Percentiles rank a stretch among this genome's conserved stretches.
These are phyloP conservation scores for Platygyra sinensis DNA, from an alignment of 64 coral and sea anemone species.

Conservation along the genomic window DNA sequence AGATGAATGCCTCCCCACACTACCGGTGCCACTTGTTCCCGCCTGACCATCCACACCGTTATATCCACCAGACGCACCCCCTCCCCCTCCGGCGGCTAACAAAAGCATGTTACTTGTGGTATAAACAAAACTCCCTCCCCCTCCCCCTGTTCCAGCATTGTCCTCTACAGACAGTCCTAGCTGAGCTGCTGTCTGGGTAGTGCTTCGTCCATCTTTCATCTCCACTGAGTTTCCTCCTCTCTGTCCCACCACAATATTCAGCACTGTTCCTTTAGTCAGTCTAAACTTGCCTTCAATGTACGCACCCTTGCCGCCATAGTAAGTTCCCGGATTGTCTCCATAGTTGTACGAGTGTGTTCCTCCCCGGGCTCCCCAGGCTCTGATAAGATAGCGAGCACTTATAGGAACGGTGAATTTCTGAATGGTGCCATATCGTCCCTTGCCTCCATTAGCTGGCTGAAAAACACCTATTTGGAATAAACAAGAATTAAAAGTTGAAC, in stretches of 20 bases:
- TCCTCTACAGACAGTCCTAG: slow-evolving; percentile 59
- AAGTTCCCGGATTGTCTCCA: slow-evolving; percentile 12
- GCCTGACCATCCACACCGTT: slow-evolving; percentile 37
- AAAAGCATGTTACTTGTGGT: background rate
- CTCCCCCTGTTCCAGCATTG: slow-evolving; percentile 58
- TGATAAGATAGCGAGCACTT: slow-evolving; percentile 16
- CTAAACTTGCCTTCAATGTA: background rate
- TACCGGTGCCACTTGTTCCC: slow-evolving; percentile 31
- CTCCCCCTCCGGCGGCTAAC: slow-evolving; percentile 40
- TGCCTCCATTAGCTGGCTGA: background rate
- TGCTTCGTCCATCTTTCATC: slow-evolving; percentile 8
- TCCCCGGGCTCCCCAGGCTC: slow-evolving; percentile 13
- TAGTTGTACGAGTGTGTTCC: slow-evolving; percentile 36
- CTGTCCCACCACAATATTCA: slow-evolving; percentile 39
- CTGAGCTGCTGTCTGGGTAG: slow-evolving; percentile 49
- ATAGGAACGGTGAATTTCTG: slow-evolving; percentile 18
- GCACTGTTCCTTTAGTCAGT: slow-evolving; percentile 2
- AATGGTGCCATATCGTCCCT: slow-evolving; percentile 1
- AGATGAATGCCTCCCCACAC: slow-evolving; percentile 12
- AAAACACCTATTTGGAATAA: background rate
- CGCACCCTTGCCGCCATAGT: slow-evolving; percentile 28
- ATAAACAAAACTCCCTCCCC: slow-evolving; percentile 36
- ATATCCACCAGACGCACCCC: slow-evolving; percentile 36
- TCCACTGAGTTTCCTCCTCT: slow-evolving; percentile 60
- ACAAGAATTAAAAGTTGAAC: background rate